phyloP scores from a whole-genome alignment of 2,888 invertebrate genomes.

The Hartigia nigra region DNA sequence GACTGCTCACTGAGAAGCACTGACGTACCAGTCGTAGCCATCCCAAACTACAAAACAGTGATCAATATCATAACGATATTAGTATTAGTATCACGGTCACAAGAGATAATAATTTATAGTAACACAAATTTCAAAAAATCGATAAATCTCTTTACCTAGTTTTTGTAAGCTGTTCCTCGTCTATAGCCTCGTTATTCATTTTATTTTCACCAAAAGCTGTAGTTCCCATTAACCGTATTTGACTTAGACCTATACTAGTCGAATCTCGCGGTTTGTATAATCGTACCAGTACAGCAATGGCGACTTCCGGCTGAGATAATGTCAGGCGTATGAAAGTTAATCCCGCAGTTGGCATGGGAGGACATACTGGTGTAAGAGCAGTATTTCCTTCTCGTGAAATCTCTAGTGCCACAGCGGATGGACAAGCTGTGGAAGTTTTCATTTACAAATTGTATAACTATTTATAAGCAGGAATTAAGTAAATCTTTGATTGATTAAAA shows the following conservation, averaged over 20 bases:
- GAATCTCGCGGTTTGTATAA: conserved; percentile 89
- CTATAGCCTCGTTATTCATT: conserved; percentile 64
- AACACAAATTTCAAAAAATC: conserved; percentile 2
- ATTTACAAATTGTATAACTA: neutral
- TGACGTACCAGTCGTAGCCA: conserved; percentile 87
- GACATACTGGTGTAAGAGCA: conserved; percentile 83
- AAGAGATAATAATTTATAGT: conserved; percentile 6
- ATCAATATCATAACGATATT: conserved; percentile 12
- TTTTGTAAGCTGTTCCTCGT: conserved; percentile 70
- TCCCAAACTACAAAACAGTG: conserved; percentile 72
- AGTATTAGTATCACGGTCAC: no score
- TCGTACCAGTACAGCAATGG: conserved; percentile 82
- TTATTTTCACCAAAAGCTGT: conserved; percentile 79
- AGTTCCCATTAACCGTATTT: conserved; percentile 85
- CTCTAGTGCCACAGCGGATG: conserved; percentile 89
- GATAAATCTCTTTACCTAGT: conserved; percentile 57
- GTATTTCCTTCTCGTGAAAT: conserved; percentile 83
- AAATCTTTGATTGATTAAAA: neutral
- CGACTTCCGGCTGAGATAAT: conserved; percentile 85
- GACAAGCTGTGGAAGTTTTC: conserved; percentile 74
- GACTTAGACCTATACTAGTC: conserved; percentile 89
- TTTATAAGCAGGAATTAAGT: neutral
- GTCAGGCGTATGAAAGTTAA: conserved; percentile 88
- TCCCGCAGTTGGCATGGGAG: conserved; percentile 88
- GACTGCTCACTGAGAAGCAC: conserved; percentile 72